Conservation (phyloP, 2,888 invertebrate genomes). For the Resseliella maxima region DNA sequence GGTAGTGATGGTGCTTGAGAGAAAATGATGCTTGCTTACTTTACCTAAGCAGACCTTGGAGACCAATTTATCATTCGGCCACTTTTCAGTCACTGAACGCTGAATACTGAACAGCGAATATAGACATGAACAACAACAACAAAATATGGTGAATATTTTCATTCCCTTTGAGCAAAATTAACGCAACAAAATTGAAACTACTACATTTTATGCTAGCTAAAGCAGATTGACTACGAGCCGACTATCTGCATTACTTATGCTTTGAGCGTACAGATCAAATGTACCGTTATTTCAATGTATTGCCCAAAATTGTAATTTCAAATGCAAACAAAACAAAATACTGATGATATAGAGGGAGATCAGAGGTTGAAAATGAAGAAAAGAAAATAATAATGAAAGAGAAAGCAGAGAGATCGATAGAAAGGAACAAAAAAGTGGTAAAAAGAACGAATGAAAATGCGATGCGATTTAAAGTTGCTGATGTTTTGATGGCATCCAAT, state of each 20-base stretch:
- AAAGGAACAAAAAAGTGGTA: no score
- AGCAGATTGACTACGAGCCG: neutral
- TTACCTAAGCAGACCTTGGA: neutral
- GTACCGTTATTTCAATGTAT: constrained; percentile 18
- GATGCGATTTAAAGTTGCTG: neutral
- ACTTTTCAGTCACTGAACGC: neutral
- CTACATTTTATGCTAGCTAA: neutral
- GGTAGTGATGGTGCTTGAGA: neutral
- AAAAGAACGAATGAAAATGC: neutral
- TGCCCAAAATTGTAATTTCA: neutral
- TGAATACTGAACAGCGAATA: no score
- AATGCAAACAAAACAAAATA: constrained; percentile 36
- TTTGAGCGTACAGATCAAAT: neutral
- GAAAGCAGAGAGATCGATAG: no score
- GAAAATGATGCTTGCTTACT: neutral
- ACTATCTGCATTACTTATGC: neutral
- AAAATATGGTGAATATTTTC: neutral
- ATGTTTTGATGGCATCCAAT: neutral
- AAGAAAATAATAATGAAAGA: no score
- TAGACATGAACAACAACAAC: neutral
- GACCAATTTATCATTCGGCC: neutral
- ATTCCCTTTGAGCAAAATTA: constrained; percentile 1
- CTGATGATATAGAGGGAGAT: neutral
- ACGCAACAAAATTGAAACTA: neutral
- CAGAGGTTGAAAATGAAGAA: no score